phyloP scores from a whole-genome alignment of 2,113 vertebrate species.

The Deroptyus accipitrinus region DNA sequence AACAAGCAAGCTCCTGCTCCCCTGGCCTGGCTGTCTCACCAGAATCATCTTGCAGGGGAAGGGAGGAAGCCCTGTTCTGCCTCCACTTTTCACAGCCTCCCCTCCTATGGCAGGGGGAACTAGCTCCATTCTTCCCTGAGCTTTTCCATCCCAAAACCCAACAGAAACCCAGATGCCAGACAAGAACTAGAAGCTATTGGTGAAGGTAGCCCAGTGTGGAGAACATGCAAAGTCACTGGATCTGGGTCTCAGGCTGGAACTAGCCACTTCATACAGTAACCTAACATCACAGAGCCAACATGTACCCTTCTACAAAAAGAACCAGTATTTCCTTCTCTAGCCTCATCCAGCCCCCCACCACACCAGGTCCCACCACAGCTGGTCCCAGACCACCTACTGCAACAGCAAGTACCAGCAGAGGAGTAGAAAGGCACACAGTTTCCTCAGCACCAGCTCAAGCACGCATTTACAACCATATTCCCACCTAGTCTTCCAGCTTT shows the following conservation, averaged over 20 bases:
- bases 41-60: neutral
- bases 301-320: neutral
- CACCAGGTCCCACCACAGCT: neutral
- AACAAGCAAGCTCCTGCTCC: neutral
- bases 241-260: neutral
- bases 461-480: neutral
- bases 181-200: neutral
- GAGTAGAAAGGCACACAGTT: rapidly evolving
- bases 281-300: neutral
- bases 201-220: neutral
- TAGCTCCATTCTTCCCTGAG: neutral
- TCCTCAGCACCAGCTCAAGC: neutral
- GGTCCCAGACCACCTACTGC: neutral
- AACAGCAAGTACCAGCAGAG: neutral
- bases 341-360: neutral
- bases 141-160: neutral
- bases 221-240: neutral
- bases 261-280: rapidly evolving
- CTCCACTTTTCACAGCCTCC: neutral
- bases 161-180: neutral
- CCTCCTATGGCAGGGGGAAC: neutral
- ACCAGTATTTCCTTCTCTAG: too few species aligned
- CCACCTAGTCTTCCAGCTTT: neutral
- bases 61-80: neutral
- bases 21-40: neutral